These are phyloP conservation scores for Verasper variegatus DNA, from an alignment of 2,113 vertebrate species.

Conservation along the genomic window DNA sequence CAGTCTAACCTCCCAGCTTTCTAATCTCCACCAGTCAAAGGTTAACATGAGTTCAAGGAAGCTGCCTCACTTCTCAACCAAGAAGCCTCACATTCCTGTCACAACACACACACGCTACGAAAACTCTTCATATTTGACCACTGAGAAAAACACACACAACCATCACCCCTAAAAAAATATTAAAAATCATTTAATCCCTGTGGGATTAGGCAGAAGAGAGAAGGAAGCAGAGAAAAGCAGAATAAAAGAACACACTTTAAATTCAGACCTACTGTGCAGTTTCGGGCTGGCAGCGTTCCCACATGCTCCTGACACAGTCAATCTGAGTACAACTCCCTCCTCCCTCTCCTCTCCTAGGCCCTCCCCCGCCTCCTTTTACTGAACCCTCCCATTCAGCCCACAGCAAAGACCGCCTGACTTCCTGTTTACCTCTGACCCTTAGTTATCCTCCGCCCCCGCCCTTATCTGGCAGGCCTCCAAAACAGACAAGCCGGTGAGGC, in stretches of 20 bases:
- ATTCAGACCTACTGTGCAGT: constrained; percentile 83
- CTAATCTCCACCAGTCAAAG: constrained; percentile 42
- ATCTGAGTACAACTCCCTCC: constrained; percentile 79
- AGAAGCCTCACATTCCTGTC: constrained; percentile 65
- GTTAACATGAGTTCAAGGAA: constrained; percentile 70
- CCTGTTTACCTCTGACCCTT: constrained; percentile 85
- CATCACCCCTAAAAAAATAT: constrained; percentile 36
- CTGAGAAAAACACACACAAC: constrained; percentile 38
- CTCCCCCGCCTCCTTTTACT: constrained; percentile 21
- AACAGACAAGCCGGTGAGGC: constrained; percentile 64
- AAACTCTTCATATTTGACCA: constrained; percentile 13
- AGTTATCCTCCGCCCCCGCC: constrained; percentile 53
- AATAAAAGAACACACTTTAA: constrained; percentile 71
- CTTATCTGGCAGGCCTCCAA: constrained; percentile 70
- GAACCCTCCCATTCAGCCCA: constrained; percentile 77
- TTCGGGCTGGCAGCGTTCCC: constrained; percentile 78
- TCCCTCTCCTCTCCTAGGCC: constrained; percentile 53
- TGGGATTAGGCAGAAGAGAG: constrained; percentile 35
- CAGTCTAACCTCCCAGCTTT: neutral
- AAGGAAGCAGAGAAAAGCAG: constrained; percentile 32
- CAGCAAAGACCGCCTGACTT: constrained; percentile 76
- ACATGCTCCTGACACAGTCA: constrained; percentile 75
- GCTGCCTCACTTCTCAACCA: constrained; percentile 61
- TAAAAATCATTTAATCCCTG: constrained; percentile 50
- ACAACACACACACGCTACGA: constrained; percentile 29